Percentiles rank a stretch among this genome's conserved stretches.
phyloP scores from a whole-genome alignment of 2,888 invertebrate genomes.

The Mimumesa dahlbomi region DNA sequence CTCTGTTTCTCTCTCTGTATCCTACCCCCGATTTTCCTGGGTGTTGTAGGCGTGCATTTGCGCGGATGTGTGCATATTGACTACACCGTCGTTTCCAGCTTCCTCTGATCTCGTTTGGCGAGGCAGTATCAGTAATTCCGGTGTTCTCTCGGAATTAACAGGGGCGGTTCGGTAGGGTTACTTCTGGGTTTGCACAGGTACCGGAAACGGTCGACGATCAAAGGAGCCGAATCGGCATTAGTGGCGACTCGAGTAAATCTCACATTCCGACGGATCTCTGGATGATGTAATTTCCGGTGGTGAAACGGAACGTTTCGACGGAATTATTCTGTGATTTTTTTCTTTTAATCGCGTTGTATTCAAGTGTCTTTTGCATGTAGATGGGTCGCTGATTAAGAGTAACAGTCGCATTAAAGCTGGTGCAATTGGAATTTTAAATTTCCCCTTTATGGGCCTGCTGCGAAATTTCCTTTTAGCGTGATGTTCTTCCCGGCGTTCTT shows the following conservation, averaged over 20 bases:
- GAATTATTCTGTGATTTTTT: too few species aligned
- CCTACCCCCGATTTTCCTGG: neutral
- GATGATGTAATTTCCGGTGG: neutral
- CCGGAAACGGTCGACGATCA: constrained; percentile 48
- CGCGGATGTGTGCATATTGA: constrained; percentile 17
- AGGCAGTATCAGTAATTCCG: constrained; percentile 43
- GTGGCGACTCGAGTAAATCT: constrained; percentile 18
- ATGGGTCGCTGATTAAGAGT: too few species aligned
- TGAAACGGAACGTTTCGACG: neutral
- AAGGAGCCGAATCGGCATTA: constrained; percentile 46
- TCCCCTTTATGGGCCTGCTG: too few species aligned
- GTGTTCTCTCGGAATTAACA: constrained; percentile 48
- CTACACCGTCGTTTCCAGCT: constrained; percentile 25
- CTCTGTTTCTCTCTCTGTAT: neutral
- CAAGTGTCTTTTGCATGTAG: too few species aligned
- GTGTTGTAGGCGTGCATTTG: neutral
- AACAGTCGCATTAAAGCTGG: too few species aligned
- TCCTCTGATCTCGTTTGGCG: constrained; percentile 37
- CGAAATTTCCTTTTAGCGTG: too few species aligned
- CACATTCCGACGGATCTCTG: neutral
- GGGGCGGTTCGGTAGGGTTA: constrained; percentile 25
- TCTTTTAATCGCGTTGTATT: too few species aligned
- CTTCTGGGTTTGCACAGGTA: constrained; percentile 37
- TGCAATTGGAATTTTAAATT: too few species aligned
- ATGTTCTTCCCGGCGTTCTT: too few species aligned